These are phyloP conservation scores for Aleiodes leptofemur DNA, from an alignment of 2,888 invertebrate genomes.

Conservation along the genomic window DNA sequence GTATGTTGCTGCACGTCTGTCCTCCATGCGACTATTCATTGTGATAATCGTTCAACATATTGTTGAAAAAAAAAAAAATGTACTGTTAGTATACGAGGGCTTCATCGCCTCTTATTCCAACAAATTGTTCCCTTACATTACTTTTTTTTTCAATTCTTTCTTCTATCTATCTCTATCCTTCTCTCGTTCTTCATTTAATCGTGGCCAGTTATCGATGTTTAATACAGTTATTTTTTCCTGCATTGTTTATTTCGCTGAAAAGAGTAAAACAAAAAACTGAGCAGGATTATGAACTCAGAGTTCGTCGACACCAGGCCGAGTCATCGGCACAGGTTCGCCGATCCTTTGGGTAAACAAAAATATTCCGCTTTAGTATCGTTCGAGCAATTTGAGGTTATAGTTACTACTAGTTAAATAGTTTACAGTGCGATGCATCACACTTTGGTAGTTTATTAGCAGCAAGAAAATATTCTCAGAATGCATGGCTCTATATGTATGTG, in stretches of 20 bases:
- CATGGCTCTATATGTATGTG: too few relatives aligned
- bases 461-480: too few relatives aligned
- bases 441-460: too few relatives aligned
- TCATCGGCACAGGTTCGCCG: conserved; percentile 7
- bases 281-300: neutral
- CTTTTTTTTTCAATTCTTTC: neutral
- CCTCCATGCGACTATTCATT: conserved; percentile 17
- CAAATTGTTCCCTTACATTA: conserved; percentile 19
- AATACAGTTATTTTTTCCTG: conserved; percentile 66
- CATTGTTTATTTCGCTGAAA: conserved; percentile 5
- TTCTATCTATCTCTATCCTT: too few relatives aligned
- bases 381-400: neutral
- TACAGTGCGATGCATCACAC: too few relatives aligned
- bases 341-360: conserved; percentile 20
- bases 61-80: conserved; percentile 9
- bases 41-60: conserved; percentile 31
- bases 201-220: conserved; percentile 58
- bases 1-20: conserved; percentile 22
- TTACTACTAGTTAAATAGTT: too few relatives aligned
- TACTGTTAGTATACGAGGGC: conserved; percentile 35
- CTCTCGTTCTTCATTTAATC: neutral
- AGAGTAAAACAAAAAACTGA: neutral
- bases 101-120: conserved; percentile 10
- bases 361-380: neutral
- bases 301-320: neutral